Conservation (phyloP, 2,888 invertebrate genomes). For the Eupithecia vulgata region DNA sequence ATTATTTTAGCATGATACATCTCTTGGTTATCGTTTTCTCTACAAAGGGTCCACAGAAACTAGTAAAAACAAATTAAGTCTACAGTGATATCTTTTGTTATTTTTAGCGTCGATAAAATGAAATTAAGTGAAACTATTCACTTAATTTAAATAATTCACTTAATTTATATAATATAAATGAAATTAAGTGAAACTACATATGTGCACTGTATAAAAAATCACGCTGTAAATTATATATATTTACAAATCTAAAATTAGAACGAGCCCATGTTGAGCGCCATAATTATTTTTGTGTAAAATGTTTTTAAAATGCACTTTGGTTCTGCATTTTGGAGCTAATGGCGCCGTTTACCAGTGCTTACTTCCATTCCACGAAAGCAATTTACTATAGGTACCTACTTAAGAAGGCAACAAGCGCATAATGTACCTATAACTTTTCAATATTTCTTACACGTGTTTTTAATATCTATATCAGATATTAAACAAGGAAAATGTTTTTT, state of each 20-base stretch:
- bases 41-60: no score
- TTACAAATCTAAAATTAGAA: background rate
- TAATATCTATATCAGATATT: background rate
- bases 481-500: background rate
- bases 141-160: no score
- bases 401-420: slow-evolving; percentile 13
- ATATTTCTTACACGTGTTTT: background rate
- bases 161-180: no score
- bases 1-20: no score
- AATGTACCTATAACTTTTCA: slow-evolving; percentile 16
- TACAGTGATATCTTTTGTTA: no score
- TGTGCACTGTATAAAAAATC: no score
- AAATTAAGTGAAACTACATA: no score
- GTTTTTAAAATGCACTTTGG: slow-evolving; percentile 2
- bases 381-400: slow-evolving; percentile 26
- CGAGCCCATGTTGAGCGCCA: slow-evolving; percentile 17
- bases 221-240: no score
- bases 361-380: slow-evolving; percentile 28
- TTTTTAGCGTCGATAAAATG: no score
- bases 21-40: no score
- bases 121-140: no score
- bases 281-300: background rate
- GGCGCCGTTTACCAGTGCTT: slow-evolving; percentile 27
- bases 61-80: no score
- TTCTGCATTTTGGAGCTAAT: slow-evolving; percentile 27